Evolutionary conservation across 1,140 invertebrate genomes (phyloP), one percentile per base, ranked within the genome.

Genomic region (Anagrus nilaparvatae): DNA sequence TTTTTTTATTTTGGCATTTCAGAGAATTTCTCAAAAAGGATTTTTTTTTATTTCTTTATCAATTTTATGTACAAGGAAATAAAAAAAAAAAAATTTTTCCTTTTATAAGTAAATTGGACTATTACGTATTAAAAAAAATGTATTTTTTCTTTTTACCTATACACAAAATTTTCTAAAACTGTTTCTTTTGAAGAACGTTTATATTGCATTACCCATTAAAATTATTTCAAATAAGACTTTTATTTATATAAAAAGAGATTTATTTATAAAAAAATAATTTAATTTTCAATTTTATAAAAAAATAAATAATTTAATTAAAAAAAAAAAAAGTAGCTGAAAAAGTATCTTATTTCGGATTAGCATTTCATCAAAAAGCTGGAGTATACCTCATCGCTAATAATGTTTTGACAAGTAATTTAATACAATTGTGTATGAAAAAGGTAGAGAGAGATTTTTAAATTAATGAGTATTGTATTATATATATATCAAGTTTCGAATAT

Each of bases 331-430:
- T n/a, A n/a, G n/a, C n/a, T n/a, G n/a, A 53, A 51, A 56, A 61
- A 57, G 51, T 61, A 57, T 66, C 59, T 24, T 28, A 47, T 66
- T 66, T 64, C 62, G 56, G 57, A 61, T 63, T 59, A 61, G 51
- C 53, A 54, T 44, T 54, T 47, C 28, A 47, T 45, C 46, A 39
- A 47, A 34, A 44, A 45, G 25, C 28, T 49, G 46, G 37, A 44
- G 50, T 32, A 9, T 28, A 17, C 21, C 23, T 38, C 23, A 25
- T 12, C 27, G 36, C 25, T 20, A 29, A 29, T 52, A 55, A 59
- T 60, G 51, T 61, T 63, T 61, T 63, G 58, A 61, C 55, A 51
- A 54, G 54, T 50, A 58, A 54, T 44, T 47, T 28, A 51, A 51
- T 54, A 52, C 40, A 10, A 34, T 27, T 27, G 9, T 37, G 13